Conservation (phyloP, 2,888 invertebrate species). For the Oxytorus armatus region DNA sequence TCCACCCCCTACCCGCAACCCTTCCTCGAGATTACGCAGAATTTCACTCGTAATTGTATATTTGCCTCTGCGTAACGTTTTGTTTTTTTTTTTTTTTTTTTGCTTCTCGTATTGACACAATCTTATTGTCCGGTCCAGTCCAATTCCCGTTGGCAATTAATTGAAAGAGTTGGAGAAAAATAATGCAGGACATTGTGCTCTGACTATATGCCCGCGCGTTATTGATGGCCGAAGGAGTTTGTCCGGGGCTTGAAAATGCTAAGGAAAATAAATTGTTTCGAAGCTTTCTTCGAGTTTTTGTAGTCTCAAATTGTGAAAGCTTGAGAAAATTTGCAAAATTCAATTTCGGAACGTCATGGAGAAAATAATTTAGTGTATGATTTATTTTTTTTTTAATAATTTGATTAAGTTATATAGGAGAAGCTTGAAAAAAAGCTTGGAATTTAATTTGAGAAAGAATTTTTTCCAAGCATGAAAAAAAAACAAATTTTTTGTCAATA, state of each 20-base stretch:
- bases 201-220: neutral
- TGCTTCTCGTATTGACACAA: no score
- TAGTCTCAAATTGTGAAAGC: no score
- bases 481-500: no score
- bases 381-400: slow-evolving; percentile 18
- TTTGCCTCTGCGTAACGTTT: neutral
- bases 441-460: slow-evolving; percentile 30
- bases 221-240: no score
- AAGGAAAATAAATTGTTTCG: no score
- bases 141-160: neutral
- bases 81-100: slow-evolving; percentile 7
- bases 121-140: no score
- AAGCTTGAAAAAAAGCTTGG: slow-evolving; percentile 20
- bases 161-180: neutral
- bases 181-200: neutral
- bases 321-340: no score
- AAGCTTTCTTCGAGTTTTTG: no score
- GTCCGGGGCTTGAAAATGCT: no score
- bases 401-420: slow-evolving; percentile 17
- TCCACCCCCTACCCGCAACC: neutral
- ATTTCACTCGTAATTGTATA: slow-evolving; percentile 17
- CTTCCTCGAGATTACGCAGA: slow-evolving; percentile 1
- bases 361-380: no score
- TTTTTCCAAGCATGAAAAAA: no score
- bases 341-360: no score